Evolutionary conservation across 2,888 invertebrate species (phyloP), one percentile per base, ranked within the genome.

Genomic region (Agrotis ipsilon): DNA sequence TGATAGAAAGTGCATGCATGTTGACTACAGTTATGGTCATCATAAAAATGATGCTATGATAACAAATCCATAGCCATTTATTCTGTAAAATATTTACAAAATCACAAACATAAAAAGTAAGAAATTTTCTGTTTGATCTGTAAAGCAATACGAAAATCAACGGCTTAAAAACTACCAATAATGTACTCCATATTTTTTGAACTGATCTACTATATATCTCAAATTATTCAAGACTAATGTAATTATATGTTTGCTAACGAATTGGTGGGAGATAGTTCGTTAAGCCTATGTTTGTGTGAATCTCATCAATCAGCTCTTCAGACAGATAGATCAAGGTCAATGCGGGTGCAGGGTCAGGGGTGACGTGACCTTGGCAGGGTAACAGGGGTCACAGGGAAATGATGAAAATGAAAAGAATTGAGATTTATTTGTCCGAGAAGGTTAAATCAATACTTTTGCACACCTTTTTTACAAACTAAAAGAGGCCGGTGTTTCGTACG

Each of bases 291-390:
- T 13, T 43, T 75, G 66, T 55, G 79, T 9, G 78, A 54, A 16
- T 24, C 45, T 52, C 67, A 77, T 77, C 68, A 72, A 77, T 77
- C 76, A 77, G 46, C 27, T 32, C 67, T 63, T 43, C 49, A 55
- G 43, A 55, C 58, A 32, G 19, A 46, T 68, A 39, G 67, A 63
- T 72, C 74, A 77, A 78, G 74, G 79, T 68, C 79, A 62, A 60
- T 39, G 64, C 24, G 51, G 60, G 32, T 32, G 24, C 46, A 19
- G n/a, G 43, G 64, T 75, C 58, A 54, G 27, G 19, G n/a, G 62
- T 45, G 48, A 32, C 21, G 60, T 48, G 39, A 64, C 39, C 59
- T 63, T 5, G 1, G 11, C 19, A 32, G 32, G 14, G 32, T n/a
- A 32, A 19, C 11, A 0, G n/a, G 43, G 27, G 43, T n/a, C 9